Conservation (phyloP, 35 echinoderm and acorn worm genomes). For the Ophioderma brevispina region DNA sequence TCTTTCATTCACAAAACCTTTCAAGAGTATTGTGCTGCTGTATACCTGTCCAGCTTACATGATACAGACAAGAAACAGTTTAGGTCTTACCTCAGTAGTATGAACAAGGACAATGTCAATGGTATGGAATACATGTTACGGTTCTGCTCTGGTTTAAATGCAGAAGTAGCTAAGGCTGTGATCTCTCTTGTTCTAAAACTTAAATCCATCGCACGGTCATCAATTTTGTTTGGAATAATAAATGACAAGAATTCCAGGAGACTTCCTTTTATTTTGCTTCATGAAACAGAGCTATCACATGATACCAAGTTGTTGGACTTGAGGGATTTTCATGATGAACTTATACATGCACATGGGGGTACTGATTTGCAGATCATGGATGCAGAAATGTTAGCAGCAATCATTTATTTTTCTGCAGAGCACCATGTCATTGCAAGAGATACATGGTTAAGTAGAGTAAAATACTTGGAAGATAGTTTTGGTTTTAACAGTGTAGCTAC, state of each 20-base stretch:
- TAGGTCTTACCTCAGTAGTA: neutral
- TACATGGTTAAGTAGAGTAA: neutral
- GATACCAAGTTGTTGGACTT: neutral
- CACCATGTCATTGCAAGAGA: neutral
- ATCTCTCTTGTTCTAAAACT: neutral
- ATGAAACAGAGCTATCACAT: neutral
- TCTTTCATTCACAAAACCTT: slow-evolving; percentile 21
- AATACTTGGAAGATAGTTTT: neutral
- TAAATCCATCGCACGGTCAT: neutral
- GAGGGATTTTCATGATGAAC: neutral
- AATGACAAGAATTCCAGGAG: neutral
- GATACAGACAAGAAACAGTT: neutral
- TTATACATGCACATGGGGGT: neutral
- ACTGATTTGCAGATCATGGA: neutral
- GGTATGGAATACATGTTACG: neutral
- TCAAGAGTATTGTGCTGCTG: slow-evolving; percentile 34
- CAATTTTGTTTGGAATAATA: no score
- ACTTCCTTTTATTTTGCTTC: neutral
- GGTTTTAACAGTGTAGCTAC: no score
- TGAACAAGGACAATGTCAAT: neutral
- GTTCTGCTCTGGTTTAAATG: slow-evolving; percentile 16
- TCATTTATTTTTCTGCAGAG: neutral
- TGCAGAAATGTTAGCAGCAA: neutral
- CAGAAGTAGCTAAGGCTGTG: neutral
- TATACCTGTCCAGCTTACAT: neutral